These are phyloP conservation scores for Sitta europaea DNA, from an alignment of 2,113 vertebrate species.

Conservation along the genomic window DNA sequence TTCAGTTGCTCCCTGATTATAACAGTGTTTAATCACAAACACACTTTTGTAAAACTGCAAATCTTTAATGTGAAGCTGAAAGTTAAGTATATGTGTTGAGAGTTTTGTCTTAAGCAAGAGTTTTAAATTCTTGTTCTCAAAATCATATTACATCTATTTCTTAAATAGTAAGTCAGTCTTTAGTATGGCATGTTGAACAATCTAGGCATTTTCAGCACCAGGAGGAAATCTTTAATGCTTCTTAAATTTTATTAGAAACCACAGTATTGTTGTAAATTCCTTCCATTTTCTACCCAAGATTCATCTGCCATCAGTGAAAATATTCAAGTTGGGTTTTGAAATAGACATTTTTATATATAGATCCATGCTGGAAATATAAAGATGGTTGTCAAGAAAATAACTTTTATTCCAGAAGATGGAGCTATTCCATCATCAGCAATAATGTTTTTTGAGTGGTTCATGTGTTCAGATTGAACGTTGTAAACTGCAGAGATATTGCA, in stretches of 20 bases:
- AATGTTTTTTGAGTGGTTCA: background rate
- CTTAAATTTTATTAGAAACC: background rate
- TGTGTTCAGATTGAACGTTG: background rate
- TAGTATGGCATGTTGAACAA: background rate
- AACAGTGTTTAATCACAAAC: background rate
- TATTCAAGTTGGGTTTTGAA: background rate
- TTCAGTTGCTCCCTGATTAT: background rate
- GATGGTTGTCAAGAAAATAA: background rate
- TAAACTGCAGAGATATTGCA: background rate
- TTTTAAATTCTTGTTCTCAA: background rate
- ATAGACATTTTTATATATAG: background rate
- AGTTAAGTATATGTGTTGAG: background rate
- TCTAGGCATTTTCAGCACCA: background rate
- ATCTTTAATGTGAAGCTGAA: background rate
- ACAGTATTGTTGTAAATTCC: background rate
- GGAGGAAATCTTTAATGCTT: background rate
- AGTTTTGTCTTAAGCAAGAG: background rate
- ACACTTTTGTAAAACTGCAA: background rate
- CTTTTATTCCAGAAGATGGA: slow-evolving; percentile 65
- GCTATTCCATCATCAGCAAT: slow-evolving; percentile 66
- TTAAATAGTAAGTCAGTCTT: background rate
- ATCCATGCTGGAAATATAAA: background rate
- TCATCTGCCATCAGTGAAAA: background rate
- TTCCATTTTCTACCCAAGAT: background rate
- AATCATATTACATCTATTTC: background rate